phyloP scores from a whole-genome alignment of 2,888 invertebrate genomes.

The Caenorhabditis imperialis region DNA sequence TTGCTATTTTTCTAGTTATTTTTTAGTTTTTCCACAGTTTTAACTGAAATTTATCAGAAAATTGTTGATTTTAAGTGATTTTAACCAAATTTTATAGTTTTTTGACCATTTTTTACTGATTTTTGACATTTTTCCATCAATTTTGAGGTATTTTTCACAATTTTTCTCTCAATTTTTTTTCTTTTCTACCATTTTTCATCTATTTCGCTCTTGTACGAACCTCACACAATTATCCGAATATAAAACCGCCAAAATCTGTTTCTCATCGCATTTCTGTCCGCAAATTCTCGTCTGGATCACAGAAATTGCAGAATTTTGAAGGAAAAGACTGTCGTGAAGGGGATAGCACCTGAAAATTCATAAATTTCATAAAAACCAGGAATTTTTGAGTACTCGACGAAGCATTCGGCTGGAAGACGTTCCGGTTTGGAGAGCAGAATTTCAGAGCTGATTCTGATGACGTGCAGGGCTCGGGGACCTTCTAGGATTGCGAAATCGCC shows the following conservation, averaged over 20 bases:
- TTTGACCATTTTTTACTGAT: too few species aligned
- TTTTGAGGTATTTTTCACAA: too few species aligned
- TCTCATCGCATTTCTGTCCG: constrained; percentile 14
- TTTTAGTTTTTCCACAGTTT: not conserved
- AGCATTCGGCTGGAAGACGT: constrained; percentile 22
- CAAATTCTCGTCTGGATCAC: constrained; percentile 20
- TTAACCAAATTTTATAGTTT: too few species aligned
- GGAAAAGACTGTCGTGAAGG: constrained; percentile 39
- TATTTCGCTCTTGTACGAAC: not conserved
- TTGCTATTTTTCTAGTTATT: too few species aligned
- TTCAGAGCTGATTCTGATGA: constrained; percentile 38
- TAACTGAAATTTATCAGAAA: too few species aligned
- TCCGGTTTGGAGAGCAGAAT: constrained; percentile 28
- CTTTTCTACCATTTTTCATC: too few species aligned
- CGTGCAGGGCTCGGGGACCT: constrained; percentile 7
- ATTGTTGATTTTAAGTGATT: too few species aligned
- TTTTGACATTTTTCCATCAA: too few species aligned
- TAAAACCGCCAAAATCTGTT: constrained; percentile 24
- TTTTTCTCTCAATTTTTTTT: too few species aligned
- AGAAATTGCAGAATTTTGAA: constrained; percentile 18
- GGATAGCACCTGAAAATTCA: constrained; percentile 28
- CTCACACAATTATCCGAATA: constrained; percentile 40
- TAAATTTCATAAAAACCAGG: too few species aligned
- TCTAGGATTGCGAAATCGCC: constrained; percentile 29
- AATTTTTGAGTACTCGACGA: too few species aligned